These are phyloP conservation scores for Gambusia affinis DNA, from an alignment of 2,113 vertebrate genomes.

Conservation along the genomic window DNA sequence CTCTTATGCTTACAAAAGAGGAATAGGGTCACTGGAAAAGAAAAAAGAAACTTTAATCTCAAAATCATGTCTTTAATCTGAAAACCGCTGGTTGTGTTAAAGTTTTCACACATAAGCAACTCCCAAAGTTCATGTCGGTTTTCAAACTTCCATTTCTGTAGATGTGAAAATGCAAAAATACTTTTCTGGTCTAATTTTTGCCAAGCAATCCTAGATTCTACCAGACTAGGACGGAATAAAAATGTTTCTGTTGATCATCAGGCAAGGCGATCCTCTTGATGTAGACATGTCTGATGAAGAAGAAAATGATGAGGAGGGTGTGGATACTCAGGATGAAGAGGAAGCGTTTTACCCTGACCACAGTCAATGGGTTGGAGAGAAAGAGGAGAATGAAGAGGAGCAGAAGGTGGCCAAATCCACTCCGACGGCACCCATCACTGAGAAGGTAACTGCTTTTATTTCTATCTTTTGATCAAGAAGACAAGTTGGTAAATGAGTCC, in stretches of 20 bases:
- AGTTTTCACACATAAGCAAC: too few species aligned
- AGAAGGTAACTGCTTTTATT: constrained; percentile 66
- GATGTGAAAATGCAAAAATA: too few species aligned
- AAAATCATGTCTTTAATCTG: too few species aligned
- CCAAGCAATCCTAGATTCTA: not conserved
- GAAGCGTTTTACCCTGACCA: constrained; percentile 72
- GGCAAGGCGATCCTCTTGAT: constrained; percentile 73
- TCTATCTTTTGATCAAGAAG: not conserved
- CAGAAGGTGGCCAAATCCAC: constrained; percentile 1
- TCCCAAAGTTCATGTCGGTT: too few species aligned
- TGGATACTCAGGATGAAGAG: constrained; percentile 64
- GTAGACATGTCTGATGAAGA: constrained; percentile 76
- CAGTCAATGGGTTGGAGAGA: constrained; percentile 66
- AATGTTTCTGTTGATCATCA: constrained; percentile 8
- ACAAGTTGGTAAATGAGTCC: not conserved
- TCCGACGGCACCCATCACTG: constrained; percentile 38
- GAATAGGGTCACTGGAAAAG: too few species aligned
- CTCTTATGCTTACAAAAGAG: too few species aligned
- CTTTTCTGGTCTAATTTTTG: too few species aligned
- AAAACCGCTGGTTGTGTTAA: too few species aligned
- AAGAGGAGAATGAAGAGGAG: constrained; percentile 38
- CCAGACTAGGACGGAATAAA: not conserved
- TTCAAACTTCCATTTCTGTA: too few species aligned
- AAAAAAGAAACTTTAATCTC: too few species aligned
- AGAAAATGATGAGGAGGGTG: constrained; percentile 71